phyloP scores from a whole-genome alignment of 1,140 invertebrate genomes.

The Zaprionus inermis region DNA sequence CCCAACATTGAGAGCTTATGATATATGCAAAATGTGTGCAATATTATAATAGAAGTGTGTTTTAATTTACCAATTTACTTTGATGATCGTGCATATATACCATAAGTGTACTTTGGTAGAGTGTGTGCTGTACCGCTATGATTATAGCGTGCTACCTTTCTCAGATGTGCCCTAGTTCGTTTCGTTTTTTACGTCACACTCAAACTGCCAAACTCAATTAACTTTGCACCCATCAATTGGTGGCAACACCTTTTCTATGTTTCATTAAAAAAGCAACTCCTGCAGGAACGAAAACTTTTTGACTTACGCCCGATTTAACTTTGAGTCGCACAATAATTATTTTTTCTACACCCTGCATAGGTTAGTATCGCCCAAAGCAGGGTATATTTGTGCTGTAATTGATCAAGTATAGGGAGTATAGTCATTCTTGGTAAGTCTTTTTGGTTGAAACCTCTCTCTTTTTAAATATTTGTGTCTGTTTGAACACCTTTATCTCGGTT shows the following conservation, averaged over 20 bases:
- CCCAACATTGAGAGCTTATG: too few species aligned
- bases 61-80: not conserved
- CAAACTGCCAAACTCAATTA: constrained; percentile 62
- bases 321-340: constrained; percentile 20
- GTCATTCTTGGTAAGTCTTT: too few species aligned
- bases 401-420: too few species aligned
- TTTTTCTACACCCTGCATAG: not conserved
- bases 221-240: constrained; percentile 63
- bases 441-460: too few species aligned
- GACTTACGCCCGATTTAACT: constrained; percentile 43
- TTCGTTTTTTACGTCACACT: not conserved
- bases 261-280: constrained; percentile 53
- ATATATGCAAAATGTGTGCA: too few species aligned
- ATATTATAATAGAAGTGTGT: not conserved
- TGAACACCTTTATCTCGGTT: too few species aligned
- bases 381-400: too few species aligned
- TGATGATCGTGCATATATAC: not conserved
- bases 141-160: not conserved
- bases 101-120: not conserved
- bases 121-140: not conserved
- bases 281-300: constrained; percentile 58
- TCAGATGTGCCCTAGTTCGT: not conserved
- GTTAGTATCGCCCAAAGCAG: not conserved
- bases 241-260: constrained; percentile 77
- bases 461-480: too few species aligned